Conservation (phyloP, 2,797 vertebrate genomes). For the Acestrorhynchus altus region DNA sequence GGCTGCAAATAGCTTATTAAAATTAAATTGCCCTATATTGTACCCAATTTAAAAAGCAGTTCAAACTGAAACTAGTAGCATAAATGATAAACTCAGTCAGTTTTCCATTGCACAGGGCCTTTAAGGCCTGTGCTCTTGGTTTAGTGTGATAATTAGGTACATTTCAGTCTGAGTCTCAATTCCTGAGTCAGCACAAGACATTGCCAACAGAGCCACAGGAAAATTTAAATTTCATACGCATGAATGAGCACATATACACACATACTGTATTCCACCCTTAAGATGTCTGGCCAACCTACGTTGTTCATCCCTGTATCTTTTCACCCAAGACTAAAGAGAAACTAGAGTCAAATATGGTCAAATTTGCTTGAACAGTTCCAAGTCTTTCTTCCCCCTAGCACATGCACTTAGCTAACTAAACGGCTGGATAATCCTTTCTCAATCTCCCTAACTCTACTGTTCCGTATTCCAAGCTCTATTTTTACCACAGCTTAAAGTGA, state of each 20-base stretch:
- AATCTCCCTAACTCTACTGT: conserved; percentile 62
- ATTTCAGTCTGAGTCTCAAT: conserved; percentile 34
- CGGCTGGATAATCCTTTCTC: conserved; percentile 68
- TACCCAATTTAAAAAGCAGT: no score
- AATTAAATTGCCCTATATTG: no score
- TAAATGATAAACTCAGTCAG: no score
- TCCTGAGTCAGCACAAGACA: not conserved
- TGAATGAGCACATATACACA: not conserved
- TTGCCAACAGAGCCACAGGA: conserved; percentile 4
- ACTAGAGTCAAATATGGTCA: not conserved
- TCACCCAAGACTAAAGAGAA: not conserved
- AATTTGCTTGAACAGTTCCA: not conserved
- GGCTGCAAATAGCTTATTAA: no score
- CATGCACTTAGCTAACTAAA: conserved; percentile 63
- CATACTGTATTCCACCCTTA: not conserved
- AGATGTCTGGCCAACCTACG: not conserved
- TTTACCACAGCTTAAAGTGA: conserved; percentile 66
- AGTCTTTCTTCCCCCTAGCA: conserved; percentile 23
- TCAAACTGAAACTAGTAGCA: no score
- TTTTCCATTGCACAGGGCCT: not conserved
- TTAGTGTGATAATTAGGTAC: conserved; percentile 40
- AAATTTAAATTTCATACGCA: not conserved
- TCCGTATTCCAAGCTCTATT: conserved; percentile 68
- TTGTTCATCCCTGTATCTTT: conserved; percentile 4
- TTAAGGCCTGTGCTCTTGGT: conserved; percentile 12